Evolutionary conservation across 1,140 invertebrate species (phyloP).

Genomic region (Bombus pascuorum): DNA sequence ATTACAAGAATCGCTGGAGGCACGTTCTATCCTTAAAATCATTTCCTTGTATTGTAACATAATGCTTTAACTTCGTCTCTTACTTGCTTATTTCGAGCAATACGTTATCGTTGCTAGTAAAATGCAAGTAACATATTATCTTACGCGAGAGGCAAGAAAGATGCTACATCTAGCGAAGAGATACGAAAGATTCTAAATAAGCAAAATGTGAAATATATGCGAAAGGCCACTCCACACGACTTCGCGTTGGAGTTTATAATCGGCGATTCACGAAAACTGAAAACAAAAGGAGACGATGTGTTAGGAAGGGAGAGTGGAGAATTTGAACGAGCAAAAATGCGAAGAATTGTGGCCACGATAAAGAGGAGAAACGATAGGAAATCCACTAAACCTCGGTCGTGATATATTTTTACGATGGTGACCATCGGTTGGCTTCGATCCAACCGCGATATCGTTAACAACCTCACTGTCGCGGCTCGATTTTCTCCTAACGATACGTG

Average conservation of each 20-base stretch:
- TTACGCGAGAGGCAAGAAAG: neutral
- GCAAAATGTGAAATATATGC: neutral
- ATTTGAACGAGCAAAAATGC: neutral
- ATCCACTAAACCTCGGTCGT: neutral
- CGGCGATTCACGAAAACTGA: neutral
- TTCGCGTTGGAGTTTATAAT: neutral
- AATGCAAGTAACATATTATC: too few species aligned
- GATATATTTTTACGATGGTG: constrained; percentile 26
- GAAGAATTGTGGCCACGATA: constrained; percentile 9
- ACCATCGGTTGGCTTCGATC: constrained; percentile 28
- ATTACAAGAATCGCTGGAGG: too few species aligned
- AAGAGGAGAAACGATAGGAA: neutral
- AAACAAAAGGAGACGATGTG: neutral
- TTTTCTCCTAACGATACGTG: neutral
- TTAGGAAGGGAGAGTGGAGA: neutral
- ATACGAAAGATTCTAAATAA: neutral
- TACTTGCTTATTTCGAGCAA: too few species aligned
- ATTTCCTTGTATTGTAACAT: too few species aligned
- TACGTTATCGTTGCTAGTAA: too few species aligned
- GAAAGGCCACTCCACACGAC: too few species aligned
- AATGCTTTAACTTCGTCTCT: too few species aligned
- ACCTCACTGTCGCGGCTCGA: neutral
- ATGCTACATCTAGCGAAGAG: neutral
- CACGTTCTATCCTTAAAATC: too few species aligned
- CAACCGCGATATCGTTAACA: constrained; percentile 40